A percentile compares a stretch with the other conserved stretches of the same genome.
These are phyloP conservation scores for Hiodon alosoides DNA, from an alignment of 2,113 vertebrate species.

Conservation along the genomic window DNA sequence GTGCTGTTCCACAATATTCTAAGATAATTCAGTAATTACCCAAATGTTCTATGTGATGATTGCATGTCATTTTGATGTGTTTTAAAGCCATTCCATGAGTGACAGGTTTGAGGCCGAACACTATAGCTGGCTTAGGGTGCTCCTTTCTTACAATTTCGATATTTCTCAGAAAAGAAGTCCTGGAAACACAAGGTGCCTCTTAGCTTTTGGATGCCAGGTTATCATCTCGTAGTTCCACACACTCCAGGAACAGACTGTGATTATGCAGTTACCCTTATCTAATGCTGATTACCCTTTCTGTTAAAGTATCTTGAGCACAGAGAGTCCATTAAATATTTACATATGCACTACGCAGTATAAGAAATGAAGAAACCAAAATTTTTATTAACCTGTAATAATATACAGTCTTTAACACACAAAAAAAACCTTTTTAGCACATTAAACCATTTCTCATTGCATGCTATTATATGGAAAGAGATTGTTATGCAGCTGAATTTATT, in stretches of 20 bases:
- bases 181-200: not conserved
- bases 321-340: constrained; percentile 69
- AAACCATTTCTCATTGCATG: constrained; percentile 57
- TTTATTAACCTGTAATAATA: constrained; percentile 70
- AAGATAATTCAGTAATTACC: no score
- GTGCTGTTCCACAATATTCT: no score
- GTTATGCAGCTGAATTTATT: constrained; percentile 52
- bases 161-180: no score
- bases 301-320: constrained; percentile 67
- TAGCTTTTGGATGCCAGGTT: not conserved
- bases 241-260: constrained; percentile 38
- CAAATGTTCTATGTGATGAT: no score
- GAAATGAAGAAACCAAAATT: constrained; percentile 66
- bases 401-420: constrained; percentile 49
- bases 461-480: constrained; percentile 56
- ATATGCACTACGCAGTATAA: constrained; percentile 62
- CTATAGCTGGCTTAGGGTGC: no score
- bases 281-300: constrained; percentile 66
- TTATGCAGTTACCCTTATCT: constrained; percentile 53
- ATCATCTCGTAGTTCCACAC: constrained; percentile 14
- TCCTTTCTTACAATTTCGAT: no score
- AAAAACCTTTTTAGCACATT: constrained; percentile 55
- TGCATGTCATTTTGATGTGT: no score
- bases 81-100: no score
- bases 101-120: no score